Evolutionary conservation across 1,140 invertebrate species (phyloP).

Genomic region (Zelostemma sp.): DNA sequence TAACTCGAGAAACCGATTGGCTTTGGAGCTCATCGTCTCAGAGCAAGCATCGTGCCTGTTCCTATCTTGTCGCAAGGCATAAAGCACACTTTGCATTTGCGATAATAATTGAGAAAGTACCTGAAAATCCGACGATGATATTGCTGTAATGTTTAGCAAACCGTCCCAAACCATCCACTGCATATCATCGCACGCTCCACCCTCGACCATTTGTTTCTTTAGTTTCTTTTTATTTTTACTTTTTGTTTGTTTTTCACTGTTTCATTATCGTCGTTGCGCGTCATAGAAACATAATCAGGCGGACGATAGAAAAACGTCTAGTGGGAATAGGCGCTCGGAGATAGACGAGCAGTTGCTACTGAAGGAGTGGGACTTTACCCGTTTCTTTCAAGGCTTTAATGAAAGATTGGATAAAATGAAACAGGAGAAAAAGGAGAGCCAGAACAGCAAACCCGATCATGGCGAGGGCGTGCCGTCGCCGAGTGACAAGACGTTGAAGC

Average conservation of each 20-base stretch:
- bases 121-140: conserved; percentile 29
- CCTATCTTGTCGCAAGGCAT: conserved; percentile 29
- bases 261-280: conserved; percentile 55
- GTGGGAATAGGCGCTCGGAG: conserved; percentile 69
- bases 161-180: not conserved
- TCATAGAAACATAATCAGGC: conserved; percentile 64
- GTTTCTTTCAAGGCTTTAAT: conserved; percentile 80
- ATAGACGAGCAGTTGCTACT: conserved; percentile 80
- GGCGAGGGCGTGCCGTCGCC: conserved; percentile 49
- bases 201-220: no score
- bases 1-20: conserved; percentile 23
- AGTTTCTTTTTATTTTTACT: conserved; percentile 39
- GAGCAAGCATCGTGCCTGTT: conserved; percentile 36
- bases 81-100: conserved; percentile 30
- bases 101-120: conserved; percentile 23
- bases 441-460: conserved; percentile 41
- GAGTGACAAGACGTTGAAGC: conserved; percentile 56
- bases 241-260: conserved; percentile 56
- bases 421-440: conserved; percentile 50
- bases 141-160: conserved; percentile 19
- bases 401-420: conserved; percentile 66
- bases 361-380: conserved; percentile 86
- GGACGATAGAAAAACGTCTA: conserved; percentile 56
- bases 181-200: conserved; percentile 30
- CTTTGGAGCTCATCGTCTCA: conserved; percentile 37